These are phyloP conservation scores for Amphipoea lucens DNA, from an alignment of 2,888 invertebrate genomes.

Conservation along the genomic window DNA sequence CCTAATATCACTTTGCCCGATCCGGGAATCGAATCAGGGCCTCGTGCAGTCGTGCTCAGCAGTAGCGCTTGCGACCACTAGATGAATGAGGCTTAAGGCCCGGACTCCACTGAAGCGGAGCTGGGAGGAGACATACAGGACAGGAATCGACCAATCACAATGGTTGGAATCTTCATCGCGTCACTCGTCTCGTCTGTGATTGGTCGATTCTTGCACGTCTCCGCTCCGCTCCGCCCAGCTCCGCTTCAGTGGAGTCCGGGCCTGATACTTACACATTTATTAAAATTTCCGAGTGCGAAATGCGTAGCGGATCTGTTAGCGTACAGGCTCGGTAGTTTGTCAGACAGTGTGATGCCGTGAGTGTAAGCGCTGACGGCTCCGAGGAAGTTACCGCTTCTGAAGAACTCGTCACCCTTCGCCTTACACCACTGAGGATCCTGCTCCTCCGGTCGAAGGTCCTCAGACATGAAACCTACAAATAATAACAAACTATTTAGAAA, in stretches of 20 bases:
- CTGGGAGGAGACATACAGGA: no score
- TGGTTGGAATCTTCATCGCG: no score
- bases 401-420: constrained; percentile 95
- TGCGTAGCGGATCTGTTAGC: constrained; percentile 95
- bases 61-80: neutral
- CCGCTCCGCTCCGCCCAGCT: no score
- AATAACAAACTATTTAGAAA: neutral
- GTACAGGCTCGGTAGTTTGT: constrained; percentile 93
- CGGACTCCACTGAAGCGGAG: no score
- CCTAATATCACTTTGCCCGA: neutral
- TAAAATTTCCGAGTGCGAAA: constrained; percentile 93
- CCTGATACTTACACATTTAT: constrained; percentile 90
- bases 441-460: constrained; percentile 94
- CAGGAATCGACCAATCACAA: no score
- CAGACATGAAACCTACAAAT: constrained; percentile 91
- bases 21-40: neutral
- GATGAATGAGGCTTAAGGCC: neutral
- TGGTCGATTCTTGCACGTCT: no score
- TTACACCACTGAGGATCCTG: constrained; percentile 95
- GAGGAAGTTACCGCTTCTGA: constrained; percentile 93
- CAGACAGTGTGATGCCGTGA: constrained; percentile 93
- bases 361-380: constrained; percentile 95
- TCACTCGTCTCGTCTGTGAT: no score
- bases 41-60: neutral
- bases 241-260: no score